These are phyloP conservation scores for Salpingus planirostris DNA, from an alignment of 2,888 invertebrate genomes.

Conservation along the genomic window DNA sequence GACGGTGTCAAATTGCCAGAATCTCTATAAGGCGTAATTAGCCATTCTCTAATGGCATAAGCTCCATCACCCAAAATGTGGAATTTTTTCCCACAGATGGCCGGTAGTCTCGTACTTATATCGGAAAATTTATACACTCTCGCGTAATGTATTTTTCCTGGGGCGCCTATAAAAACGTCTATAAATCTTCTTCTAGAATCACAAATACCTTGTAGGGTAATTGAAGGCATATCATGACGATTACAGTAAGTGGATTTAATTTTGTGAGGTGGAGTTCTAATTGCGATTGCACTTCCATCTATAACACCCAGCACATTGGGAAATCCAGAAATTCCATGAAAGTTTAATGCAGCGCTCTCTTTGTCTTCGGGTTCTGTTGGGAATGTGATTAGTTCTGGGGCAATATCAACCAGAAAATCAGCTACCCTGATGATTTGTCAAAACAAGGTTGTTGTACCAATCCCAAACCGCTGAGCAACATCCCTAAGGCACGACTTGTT, in stretches of 20 bases:
- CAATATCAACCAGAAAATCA: neutral
- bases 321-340: constrained; percentile 16
- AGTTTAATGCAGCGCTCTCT: too few species aligned
- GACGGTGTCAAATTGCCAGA: constrained; percentile 22
- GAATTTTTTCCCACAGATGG: constrained; percentile 16
- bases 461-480: neutral
- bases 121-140: constrained; percentile 21
- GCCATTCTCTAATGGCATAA: constrained; percentile 21
- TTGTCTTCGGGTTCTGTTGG: neutral
- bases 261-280: constrained; percentile 19
- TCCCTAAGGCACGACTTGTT: neutral
- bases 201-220: constrained; percentile 29
- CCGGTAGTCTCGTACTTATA: constrained; percentile 13
- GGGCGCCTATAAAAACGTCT: constrained; percentile 25
- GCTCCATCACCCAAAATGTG: constrained; percentile 26
- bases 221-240: constrained; percentile 21
- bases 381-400: neutral
- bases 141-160: constrained; percentile 27
- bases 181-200: constrained; percentile 22
- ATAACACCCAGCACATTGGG: constrained; percentile 19
- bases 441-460: neutral
- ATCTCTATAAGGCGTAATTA: constrained; percentile 24
- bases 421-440: neutral
- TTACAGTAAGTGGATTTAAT: constrained; percentile 29
- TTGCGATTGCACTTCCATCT: constrained; percentile 18